These are phyloP conservation scores for Podarcis siculus DNA, from an alignment of 2,797 vertebrate genomes.

Conservation along the genomic window DNA sequence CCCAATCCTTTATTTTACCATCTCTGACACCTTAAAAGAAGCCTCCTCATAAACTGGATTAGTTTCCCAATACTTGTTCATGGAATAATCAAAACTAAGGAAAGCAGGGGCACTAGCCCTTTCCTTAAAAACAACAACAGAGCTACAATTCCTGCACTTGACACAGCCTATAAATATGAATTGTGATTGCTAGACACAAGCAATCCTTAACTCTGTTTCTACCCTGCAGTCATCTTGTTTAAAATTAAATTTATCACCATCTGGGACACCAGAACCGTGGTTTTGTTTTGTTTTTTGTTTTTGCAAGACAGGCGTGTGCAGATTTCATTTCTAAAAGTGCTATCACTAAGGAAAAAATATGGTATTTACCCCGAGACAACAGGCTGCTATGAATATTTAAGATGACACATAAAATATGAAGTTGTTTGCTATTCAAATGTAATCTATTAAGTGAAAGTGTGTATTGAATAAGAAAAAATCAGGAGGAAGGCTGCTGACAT, in stretches of 20 bases:
- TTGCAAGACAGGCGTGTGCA: conserved; percentile 6
- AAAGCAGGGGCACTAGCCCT: not conserved
- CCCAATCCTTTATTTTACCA: not conserved
- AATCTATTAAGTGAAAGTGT: not conserved
- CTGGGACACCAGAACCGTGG: conserved; percentile 16
- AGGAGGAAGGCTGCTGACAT: not conserved
- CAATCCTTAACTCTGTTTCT: conserved; percentile 16
- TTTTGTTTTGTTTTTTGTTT: not conserved
- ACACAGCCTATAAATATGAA: conserved; percentile 41
- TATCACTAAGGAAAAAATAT: conserved; percentile 22
- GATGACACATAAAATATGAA: conserved; percentile 27
- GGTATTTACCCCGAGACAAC: conserved; percentile 26
- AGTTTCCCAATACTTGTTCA: not conserved
- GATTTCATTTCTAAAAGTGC: conserved; percentile 26
- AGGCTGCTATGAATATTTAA: conserved; percentile 28
- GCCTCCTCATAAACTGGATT: not conserved
- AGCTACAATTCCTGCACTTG: not conserved
- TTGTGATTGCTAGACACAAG: conserved; percentile 28
- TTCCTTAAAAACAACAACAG: not conserved
- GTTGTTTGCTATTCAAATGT: conserved; percentile 4
- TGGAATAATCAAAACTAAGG: not conserved
- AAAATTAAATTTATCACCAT: conserved; percentile 45
- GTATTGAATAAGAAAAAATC: conserved; percentile 8
- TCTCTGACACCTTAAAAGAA: not conserved
- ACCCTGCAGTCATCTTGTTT: conserved; percentile 34